Conservation (phyloP, 2,797 vertebrate species). For the Enteromius unitaeniatus region DNA sequence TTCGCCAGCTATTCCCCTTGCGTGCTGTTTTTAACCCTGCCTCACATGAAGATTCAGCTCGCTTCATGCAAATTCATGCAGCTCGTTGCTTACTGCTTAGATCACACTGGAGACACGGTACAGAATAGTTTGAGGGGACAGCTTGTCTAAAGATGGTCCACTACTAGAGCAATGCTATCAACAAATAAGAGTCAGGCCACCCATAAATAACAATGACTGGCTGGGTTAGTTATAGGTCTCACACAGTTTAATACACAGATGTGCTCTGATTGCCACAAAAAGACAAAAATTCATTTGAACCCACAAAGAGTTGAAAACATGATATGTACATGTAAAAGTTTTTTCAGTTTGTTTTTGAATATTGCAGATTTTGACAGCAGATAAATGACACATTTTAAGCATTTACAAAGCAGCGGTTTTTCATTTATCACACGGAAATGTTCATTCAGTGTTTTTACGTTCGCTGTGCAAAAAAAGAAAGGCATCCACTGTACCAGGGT, state of each 20-base stretch:
- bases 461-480: too few species aligned
- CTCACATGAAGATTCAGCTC: conserved; percentile 27
- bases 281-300: too few species aligned
- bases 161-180: neutral
- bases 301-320: neutral
- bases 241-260: conserved; percentile 11
- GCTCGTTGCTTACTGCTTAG: neutral
- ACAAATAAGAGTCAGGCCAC: neutral
- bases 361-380: too few species aligned
- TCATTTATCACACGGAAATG: too few species aligned
- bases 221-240: neutral
- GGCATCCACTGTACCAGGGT: too few species aligned
- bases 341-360: too few species aligned
- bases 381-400: too few species aligned
- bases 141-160: conserved; percentile 5
- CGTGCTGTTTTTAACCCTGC: conserved; percentile 33
- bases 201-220: neutral
- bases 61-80: conserved; percentile 10
- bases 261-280: neutral
- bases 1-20: conserved; percentile 74
- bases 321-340: too few species aligned
- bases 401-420: too few species aligned
- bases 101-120: neutral
- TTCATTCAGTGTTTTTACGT: too few species aligned
- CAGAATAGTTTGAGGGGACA: neutral